phyloP scores from a whole-genome alignment of 2,888 invertebrate genomes.

The Antheraea yamamai region DNA sequence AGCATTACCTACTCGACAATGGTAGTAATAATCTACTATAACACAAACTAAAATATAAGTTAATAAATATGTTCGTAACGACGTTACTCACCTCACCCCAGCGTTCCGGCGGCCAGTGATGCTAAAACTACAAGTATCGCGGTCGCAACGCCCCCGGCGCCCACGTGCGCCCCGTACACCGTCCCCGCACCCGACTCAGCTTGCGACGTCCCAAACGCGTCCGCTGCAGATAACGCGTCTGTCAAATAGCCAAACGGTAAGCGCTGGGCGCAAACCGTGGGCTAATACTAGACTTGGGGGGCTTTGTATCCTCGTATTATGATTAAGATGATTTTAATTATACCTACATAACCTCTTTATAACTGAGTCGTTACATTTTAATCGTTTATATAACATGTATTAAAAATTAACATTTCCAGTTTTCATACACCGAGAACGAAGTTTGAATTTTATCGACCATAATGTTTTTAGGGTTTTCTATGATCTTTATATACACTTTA shows the following conservation, averaged over 20 bases:
- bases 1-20: too few species aligned
- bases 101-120: slow-evolving; percentile 85
- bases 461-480: too few species aligned
- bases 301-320: slow-evolving; percentile 37
- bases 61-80: slow-evolving; percentile 18
- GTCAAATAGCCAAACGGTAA: slow-evolving; percentile 58
- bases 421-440: too few species aligned
- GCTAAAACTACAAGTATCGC: slow-evolving; percentile 84
- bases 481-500: too few species aligned
- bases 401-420: too few species aligned
- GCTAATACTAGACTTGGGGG: slow-evolving; percentile 47
- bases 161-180: slow-evolving; percentile 60
- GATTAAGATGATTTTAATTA: not conserved
- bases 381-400: too few species aligned
- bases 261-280: slow-evolving; percentile 46
- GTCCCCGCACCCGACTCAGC: slow-evolving; percentile 50
- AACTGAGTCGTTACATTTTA: too few species aligned
- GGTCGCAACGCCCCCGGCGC: slow-evolving; percentile 84
- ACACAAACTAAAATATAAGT: not conserved
- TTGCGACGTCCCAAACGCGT: slow-evolving; percentile 57
- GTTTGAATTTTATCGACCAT: too few species aligned
- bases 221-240: slow-evolving; percentile 71
- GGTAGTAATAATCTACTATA: not conserved
- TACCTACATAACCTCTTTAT: not conserved
- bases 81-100: slow-evolving; percentile 87